Percentiles rank a stretch among this genome's conserved stretches.
Conservation (phyloP, 2,888 invertebrate genomes). For the Deladenus siricidicola region DNA sequence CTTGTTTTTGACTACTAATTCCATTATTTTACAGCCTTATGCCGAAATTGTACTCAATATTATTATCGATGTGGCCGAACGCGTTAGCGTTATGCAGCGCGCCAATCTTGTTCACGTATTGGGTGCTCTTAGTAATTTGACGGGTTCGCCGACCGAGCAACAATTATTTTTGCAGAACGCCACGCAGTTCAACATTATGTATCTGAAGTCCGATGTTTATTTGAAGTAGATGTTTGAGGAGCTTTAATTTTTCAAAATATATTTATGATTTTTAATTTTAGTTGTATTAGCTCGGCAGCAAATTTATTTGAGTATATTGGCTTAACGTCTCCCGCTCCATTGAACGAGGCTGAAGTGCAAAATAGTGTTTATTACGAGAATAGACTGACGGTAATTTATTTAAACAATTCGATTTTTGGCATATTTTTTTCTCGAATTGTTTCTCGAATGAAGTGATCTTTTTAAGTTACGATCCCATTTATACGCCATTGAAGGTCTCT, state of each 20-base stretch:
- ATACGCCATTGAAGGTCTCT: slow-evolving; percentile 30
- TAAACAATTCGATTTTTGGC: not conserved
- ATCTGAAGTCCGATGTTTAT: slow-evolving; percentile 9
- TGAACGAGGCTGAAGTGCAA: slow-evolving; percentile 15
- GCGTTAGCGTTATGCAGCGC: slow-evolving; percentile 36
- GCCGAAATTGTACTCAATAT: slow-evolving; percentile 28
- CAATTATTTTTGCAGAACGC: slow-evolving; percentile 21
- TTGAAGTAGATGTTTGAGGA: not conserved
- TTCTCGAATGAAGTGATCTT: not conserved
- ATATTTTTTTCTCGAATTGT: not conserved
- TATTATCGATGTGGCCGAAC: slow-evolving; percentile 19
- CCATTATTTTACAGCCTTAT: slow-evolving; percentile 20
- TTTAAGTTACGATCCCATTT: slow-evolving; percentile 35
- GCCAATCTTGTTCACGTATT: slow-evolving; percentile 36
- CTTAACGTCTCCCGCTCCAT: slow-evolving; percentile 14
- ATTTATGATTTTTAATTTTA: slow-evolving; percentile 11
- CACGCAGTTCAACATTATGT: slow-evolving; percentile 23
- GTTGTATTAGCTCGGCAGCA: slow-evolving; percentile 6
- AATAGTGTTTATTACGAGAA: slow-evolving; percentile 18
- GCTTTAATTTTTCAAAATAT: slow-evolving; percentile 5
- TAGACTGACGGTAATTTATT: slow-evolving; percentile 20
- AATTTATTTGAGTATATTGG: slow-evolving; percentile 26
- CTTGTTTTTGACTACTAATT: slow-evolving; percentile 4
- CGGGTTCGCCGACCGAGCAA: slow-evolving; percentile 19
- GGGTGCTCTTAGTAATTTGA: slow-evolving; percentile 36